Base-by-base conservation (phyloP, 2,113 vertebrate species). In the Rhineura floridana region DNA sequence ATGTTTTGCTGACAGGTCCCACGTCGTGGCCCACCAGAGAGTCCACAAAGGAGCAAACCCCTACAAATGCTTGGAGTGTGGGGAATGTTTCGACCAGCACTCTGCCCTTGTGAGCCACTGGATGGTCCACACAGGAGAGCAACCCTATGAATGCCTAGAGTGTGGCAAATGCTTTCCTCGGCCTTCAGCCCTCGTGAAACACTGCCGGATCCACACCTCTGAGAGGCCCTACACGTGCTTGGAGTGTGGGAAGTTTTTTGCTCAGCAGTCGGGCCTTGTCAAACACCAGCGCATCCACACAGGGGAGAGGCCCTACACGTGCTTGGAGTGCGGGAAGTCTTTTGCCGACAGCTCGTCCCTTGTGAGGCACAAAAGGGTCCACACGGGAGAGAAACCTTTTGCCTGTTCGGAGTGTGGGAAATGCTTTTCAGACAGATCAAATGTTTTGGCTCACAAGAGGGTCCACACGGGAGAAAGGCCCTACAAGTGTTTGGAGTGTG, bases 131-230 rank as follows among this genome's bases (percentile, higher is more conserved):
- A 33, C 76, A 12, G 95, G 73, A 44, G 90, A 87, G 93, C 96
- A 12, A 88, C 96, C 70, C 91, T 96, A 97, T 63, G 96, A 97
- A 3, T 98, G 98, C 86, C 97, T 96, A 0, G 97, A 96, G 33
- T 98, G 98, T 48, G 97, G 96, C 6, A 97, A 98, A 84, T 97
- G 97, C 93, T 98, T 98, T 81, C 96, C 97, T 91, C 97, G 98
- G 94, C 94, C 97, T 30, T 97, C 97, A 59, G 97, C 96, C 28
- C 95, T 98, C n/a, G 96, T 97, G 93, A 98, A 97, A 65, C 98
- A 98, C 93, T 96, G 97, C 93, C 95, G 96, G 42, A 97, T 97
- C 33, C 94, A 96, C 12, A 96, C 96, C 48, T 93, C 85, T 19
- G 96, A 96, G 30, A 97, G 97, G 48, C 95, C 97, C 65, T 96